Base-by-base conservation (phyloP, 2,797 vertebrate genomes). In the Syngnathus acus region DNA sequence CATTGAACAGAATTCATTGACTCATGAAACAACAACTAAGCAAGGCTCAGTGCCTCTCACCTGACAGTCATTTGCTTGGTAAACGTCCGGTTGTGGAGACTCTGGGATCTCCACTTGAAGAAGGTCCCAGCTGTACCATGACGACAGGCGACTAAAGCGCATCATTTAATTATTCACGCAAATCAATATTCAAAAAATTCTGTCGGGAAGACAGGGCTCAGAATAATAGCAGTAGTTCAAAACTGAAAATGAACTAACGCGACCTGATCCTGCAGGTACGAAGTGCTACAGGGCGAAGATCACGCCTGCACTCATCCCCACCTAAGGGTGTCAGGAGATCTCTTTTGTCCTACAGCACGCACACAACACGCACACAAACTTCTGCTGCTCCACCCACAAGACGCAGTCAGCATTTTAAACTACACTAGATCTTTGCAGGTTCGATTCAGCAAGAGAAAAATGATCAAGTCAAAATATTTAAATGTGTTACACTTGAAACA, bases 121-220 rank as follows among this genome's bases (percentile, higher is more conserved):
- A 71, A 91, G 74, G 68, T 93, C 90, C 91, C 90, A 93, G 82
- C 92, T 92, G 74, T 47, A 87, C 89, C 91, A 91, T 38, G 90
- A 88, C 1, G 89, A 64, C 16, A 93, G 81, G 7, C 72, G 87
- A 19, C 84, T 74, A 39, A 92, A 91, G 57, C 83, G 86, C 54
- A 90, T 85, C 87, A 89, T 92, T 75, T 77, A 19, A 43, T 8
- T 38, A 23, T 3, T 42, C 14, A 23, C 50, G 14, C 42, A 16
- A 68, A 54, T 57, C 23, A 58, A 11, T 23, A 5, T 3, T 59
- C 48, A 43, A 57, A 16, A 0, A 37, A 62, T 62, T 62, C 42
- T 14, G 68, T 23, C 57, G 72, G 40, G 50, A 26, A 14, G 5
- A 75, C 66, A 78, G 60, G 38, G 66, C 42, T 45, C n/a, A 42